Conservation (phyloP, 2,888 invertebrate genomes). For the Calameuta idolon region DNA sequence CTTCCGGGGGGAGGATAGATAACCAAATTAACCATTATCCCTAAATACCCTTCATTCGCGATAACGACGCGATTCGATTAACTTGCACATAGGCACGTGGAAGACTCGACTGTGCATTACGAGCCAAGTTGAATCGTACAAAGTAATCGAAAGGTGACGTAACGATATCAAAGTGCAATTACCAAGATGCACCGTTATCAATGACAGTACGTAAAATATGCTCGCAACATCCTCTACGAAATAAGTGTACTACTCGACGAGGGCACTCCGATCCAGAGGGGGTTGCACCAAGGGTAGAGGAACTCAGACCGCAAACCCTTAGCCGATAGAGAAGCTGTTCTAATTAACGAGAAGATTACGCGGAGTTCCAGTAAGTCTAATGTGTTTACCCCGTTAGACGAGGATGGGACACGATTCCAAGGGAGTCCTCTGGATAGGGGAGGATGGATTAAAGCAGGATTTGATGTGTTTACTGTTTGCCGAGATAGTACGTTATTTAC, state of each 20-base stretch:
- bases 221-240: background rate
- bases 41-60: background rate
- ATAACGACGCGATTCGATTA: background rate
- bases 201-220: background rate
- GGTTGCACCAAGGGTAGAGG: background rate
- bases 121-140: no score
- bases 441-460: background rate
- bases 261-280: background rate
- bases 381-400: constrained; percentile 7
- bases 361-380: constrained; percentile 2
- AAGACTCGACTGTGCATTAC: background rate
- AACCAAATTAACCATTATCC: background rate
- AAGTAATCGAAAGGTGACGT: no score
- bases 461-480: constrained; percentile 5
- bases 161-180: background rate
- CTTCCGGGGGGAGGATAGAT: background rate
- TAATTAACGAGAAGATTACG: constrained; percentile 8
- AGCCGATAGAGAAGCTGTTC: constrained; percentile 1
- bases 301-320: background rate
- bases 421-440: background rate
- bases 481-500: background rate
- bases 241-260: background rate
- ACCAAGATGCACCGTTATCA: background rate
- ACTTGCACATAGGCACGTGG: background rate
- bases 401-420: background rate